Conservation (phyloP, 1,140 invertebrate genomes). For the Arion vulgaris region DNA sequence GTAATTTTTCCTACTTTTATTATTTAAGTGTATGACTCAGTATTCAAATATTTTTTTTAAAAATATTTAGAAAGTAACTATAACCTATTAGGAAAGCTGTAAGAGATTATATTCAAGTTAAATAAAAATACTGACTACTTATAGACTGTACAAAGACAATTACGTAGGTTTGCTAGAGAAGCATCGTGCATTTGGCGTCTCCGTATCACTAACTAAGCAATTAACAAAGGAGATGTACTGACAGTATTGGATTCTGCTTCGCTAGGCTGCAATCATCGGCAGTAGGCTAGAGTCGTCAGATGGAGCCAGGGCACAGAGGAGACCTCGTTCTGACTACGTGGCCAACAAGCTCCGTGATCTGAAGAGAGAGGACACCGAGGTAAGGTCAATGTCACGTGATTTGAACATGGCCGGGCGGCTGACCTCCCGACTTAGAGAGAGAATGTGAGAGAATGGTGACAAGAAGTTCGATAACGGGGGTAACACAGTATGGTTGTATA, state of each 20-base stretch:
- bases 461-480: neutral
- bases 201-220: conserved; percentile 7
- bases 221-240: neutral
- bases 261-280: conserved; percentile 38
- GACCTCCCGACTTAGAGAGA: conserved; percentile 3
- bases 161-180: neutral
- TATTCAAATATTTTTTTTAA: too few species aligned
- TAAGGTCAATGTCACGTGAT: conserved; percentile 28
- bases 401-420: neutral
- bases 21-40: too few species aligned
- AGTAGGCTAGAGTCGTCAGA: conserved; percentile 28
- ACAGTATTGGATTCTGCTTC: conserved; percentile 17
- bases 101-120: too few species aligned
- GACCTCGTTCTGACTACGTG: conserved; percentile 20
- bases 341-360: conserved; percentile 29
- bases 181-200: conserved; percentile 7
- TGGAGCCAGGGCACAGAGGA: neutral
- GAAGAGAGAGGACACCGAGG: conserved; percentile 24
- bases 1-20: too few species aligned
- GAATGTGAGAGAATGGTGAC: neutral
- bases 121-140: too few species aligned
- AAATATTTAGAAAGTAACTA: too few species aligned
- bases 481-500: neutral
- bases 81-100: too few species aligned
- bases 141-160: neutral